Conservation (phyloP, 2,888 invertebrate genomes). For the Drosophila nigricruria region DNA sequence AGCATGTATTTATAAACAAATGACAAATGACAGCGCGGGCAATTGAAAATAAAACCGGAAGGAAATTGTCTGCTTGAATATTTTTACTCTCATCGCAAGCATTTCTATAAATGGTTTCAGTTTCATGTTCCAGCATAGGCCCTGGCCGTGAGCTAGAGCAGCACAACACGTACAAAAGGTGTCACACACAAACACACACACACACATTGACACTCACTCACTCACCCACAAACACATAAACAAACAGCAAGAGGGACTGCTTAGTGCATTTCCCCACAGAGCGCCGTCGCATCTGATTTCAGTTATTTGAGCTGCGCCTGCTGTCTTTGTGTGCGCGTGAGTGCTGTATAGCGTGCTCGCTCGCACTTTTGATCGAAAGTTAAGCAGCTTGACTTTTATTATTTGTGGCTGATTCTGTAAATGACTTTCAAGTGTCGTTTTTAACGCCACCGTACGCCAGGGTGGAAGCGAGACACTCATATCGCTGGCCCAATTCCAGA, state of each 20-base stretch:
- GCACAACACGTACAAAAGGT: slow-evolving; percentile 51
- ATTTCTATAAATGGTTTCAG: slow-evolving; percentile 75
- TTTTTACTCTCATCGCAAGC: slow-evolving; percentile 49
- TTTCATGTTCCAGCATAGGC: slow-evolving; percentile 47
- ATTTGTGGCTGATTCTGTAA: slow-evolving; percentile 78
- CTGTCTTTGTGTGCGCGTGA: slow-evolving; percentile 16
- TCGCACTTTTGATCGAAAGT: slow-evolving; percentile 49
- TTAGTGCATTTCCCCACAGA: slow-evolving; percentile 60
- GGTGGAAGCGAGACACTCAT: slow-evolving; percentile 38
- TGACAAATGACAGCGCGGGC: slow-evolving; percentile 67
- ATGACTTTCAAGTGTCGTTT: slow-evolving; percentile 72
- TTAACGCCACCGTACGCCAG: slow-evolving; percentile 55
- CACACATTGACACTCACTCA: neutral
- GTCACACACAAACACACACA: slow-evolving; percentile 34
- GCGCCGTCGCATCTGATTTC: slow-evolving; percentile 72
- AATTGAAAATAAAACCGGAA: slow-evolving; percentile 79
- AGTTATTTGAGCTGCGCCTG: slow-evolving; percentile 65
- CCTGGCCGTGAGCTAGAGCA: slow-evolving; percentile 43
- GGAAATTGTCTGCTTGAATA: slow-evolving; percentile 72
- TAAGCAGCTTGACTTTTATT: slow-evolving; percentile 80
- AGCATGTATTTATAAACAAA: slow-evolving; percentile 75
- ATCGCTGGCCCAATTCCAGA: slow-evolving; percentile 46
- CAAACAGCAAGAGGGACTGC: slow-evolving; percentile 29
- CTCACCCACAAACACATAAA: slow-evolving; percentile 14
- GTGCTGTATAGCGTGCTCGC: slow-evolving; percentile 25